Percentiles rank a stretch among this genome's conserved stretches.
Conservation (phyloP, 2,113 vertebrate species). For the Panthera tigris region DNA sequence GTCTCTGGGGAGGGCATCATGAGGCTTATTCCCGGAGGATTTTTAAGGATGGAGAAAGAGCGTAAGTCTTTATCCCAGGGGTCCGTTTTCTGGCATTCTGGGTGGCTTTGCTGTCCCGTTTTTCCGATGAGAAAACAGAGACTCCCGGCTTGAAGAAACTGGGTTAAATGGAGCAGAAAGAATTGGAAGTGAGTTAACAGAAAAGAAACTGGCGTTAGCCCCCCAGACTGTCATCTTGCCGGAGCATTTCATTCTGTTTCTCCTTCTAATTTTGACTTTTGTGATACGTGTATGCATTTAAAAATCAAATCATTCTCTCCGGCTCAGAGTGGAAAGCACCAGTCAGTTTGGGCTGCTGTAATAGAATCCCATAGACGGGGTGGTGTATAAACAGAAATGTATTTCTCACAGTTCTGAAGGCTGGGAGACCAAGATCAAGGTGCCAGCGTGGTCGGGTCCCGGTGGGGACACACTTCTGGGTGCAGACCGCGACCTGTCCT, state of each 20-base stretch:
- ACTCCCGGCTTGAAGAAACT: not conserved
- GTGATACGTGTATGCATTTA: not conserved
- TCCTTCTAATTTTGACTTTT: not conserved
- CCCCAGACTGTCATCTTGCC: not conserved
- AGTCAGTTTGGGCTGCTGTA: not conserved
- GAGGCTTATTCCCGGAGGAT: too few species aligned
- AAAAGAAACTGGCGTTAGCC: fast-evolving
- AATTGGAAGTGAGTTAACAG: not conserved
- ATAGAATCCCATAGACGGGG: not conserved
- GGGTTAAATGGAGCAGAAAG: fast-evolving
- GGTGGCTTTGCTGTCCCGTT: not conserved
- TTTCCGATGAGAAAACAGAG: fast-evolving
- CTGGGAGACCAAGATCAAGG: too few species aligned
- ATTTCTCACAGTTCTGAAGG: not conserved
- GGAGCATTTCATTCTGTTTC: not conserved
- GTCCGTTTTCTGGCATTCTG: not conserved
- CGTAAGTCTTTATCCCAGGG: fast-evolving
- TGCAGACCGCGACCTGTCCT: not conserved
- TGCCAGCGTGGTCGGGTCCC: not conserved
- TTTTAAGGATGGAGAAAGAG: not conserved
- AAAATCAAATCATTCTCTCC: not conserved
- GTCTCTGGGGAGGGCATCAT: not conserved
- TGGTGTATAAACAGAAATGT: not conserved
- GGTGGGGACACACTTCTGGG: not conserved
- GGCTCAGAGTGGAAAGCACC: not conserved